Evolutionary conservation across 2,797 vertebrate species (phyloP).

Genomic region (Trachurus trachurus): DNA sequence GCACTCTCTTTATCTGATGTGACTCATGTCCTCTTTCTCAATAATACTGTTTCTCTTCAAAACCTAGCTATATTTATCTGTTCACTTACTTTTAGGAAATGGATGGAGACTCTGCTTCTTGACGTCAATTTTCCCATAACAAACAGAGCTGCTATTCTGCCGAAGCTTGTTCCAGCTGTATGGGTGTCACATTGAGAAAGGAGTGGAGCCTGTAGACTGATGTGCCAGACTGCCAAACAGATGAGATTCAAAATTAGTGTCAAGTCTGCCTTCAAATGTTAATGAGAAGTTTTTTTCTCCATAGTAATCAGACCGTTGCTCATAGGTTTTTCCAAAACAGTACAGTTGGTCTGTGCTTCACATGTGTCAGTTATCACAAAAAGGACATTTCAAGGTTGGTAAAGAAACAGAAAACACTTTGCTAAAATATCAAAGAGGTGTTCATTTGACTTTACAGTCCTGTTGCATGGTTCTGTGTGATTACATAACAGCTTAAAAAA

Average conservation of each 20-base stretch:
- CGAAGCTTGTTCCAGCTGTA: conserved; percentile 27
- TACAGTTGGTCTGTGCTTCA: not conserved
- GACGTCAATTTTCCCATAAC: conserved; percentile 58
- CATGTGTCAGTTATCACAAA: not conserved
- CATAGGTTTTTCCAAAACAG: conserved; percentile 9
- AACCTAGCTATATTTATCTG: conserved; percentile 30
- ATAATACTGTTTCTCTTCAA: conserved; percentile 3
- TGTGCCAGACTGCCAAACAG: conserved; percentile 21
- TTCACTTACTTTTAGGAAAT: conserved; percentile 40
- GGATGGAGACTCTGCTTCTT: conserved; percentile 31
- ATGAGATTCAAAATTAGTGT: conserved; percentile 16
- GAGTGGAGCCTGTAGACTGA: conserved; percentile 4
- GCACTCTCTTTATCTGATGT: conserved; percentile 34
- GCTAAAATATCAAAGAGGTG: not conserved
- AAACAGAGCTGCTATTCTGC: conserved; percentile 22
- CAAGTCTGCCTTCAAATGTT: not conserved
- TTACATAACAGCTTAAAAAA: not conserved
- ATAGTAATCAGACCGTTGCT: conserved; percentile 13
- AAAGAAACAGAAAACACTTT: not conserved
- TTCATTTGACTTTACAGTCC: not conserved
- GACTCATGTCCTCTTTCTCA: conserved; percentile 36
- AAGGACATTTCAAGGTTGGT: not conserved
- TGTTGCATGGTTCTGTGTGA: not conserved
- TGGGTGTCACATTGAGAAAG: conserved; percentile 26
- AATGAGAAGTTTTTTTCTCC: conserved; percentile 3